Evolutionary conservation across 2,797 vertebrate genomes (phyloP).

Genomic region (Smutsia gigantea): DNA sequence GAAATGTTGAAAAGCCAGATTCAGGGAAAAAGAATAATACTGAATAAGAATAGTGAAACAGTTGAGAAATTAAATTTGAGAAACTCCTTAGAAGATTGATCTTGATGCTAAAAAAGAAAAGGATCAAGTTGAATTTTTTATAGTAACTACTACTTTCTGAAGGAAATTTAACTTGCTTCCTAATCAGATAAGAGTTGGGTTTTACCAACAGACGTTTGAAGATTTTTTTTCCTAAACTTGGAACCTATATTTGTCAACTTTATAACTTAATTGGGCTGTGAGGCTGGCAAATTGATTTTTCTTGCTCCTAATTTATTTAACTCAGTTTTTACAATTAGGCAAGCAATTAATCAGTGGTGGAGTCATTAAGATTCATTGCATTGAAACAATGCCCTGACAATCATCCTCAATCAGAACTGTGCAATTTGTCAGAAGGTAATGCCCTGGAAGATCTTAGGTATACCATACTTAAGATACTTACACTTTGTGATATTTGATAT

Average conservation of each 20-base stretch:
- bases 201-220: slow-evolving; percentile 56
- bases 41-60: neutral
- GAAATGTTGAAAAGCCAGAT: neutral
- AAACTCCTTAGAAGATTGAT: slow-evolving; percentile 26
- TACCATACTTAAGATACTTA: neutral
- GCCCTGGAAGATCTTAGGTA: slow-evolving; percentile 18
- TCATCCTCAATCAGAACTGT: slow-evolving; percentile 72
- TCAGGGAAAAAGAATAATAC: neutral
- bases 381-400: slow-evolving; percentile 76
- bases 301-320: slow-evolving; percentile 82
- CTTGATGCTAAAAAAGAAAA: slow-evolving; percentile 22
- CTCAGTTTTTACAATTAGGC: slow-evolving; percentile 83
- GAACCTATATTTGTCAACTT: slow-evolving; percentile 80
- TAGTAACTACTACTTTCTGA: slow-evolving; percentile 41
- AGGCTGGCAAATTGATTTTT: slow-evolving; percentile 81
- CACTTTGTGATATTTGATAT: neutral
- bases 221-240: slow-evolving; percentile 64
- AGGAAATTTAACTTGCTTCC: slow-evolving; percentile 55
- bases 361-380: slow-evolving; percentile 82
- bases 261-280: slow-evolving; percentile 80
- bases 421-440: slow-evolving; percentile 67
- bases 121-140: slow-evolving; percentile 49
- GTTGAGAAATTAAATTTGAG: slow-evolving; percentile 21
- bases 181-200: slow-evolving; percentile 73
- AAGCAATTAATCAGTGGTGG: slow-evolving; percentile 82